Evolutionary conservation across 2,888 invertebrate genomes (phyloP).

Genomic region (Agriopis aurantiaria): DNA sequence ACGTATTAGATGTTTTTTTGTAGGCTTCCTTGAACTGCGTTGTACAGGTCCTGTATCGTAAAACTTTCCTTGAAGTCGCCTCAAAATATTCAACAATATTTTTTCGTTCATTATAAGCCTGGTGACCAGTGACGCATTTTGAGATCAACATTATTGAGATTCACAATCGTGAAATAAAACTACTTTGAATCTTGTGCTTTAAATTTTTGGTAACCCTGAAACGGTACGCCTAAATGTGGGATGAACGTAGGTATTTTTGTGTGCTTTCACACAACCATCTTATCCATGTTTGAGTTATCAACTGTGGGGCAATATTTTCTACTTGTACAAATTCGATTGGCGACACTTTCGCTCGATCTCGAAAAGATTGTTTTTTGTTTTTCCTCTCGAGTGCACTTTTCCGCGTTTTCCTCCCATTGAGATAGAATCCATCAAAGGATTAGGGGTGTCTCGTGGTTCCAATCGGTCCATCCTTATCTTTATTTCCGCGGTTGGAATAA

Average conservation of each 20-base stretch:
- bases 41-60: too few relatives aligned
- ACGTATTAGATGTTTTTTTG: not conserved
- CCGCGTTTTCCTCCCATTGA: slow-evolving; percentile 62
- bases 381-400: slow-evolving; percentile 73
- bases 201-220: not conserved
- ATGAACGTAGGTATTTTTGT: too few relatives aligned
- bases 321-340: slow-evolving; percentile 26
- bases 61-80: too few relatives aligned
- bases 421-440: slow-evolving; percentile 84
- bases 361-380: slow-evolving; percentile 61
- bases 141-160: too few relatives aligned
- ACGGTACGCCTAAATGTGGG: not conserved
- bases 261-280: not conserved
- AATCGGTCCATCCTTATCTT: slow-evolving; percentile 68
- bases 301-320: slow-evolving; percentile 12
- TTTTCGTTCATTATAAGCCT: too few relatives aligned
- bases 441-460: slow-evolving; percentile 70
- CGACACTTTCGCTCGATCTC: slow-evolving; percentile 37
- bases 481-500: slow-evolving; percentile 78
- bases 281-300: slow-evolving; percentile 3
- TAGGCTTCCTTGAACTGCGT: too few relatives aligned
- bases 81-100: too few relatives aligned
- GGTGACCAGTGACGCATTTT: too few relatives aligned
- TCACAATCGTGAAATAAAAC: too few relatives aligned
- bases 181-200: not conserved